A percentile compares a stretch with the other conserved stretches of the same genome.
phyloP scores from a whole-genome alignment of 37 sponge, comb jelly and placozoan species.

The Spongilla lacustris region DNA sequence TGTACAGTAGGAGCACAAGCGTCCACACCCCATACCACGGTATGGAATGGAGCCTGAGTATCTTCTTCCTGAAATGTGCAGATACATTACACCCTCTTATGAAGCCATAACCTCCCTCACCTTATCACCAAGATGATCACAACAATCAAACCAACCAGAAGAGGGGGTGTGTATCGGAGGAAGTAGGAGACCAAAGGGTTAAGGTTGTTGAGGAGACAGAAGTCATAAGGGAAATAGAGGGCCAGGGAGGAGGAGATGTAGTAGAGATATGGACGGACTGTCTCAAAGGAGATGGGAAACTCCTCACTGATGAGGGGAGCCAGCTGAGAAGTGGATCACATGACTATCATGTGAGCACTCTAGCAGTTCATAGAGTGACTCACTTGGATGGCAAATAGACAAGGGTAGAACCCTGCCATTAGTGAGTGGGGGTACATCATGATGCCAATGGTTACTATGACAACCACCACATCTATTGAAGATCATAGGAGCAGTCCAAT shows the following conservation, averaged over 20 bases:
- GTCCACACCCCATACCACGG: conserved; percentile 63
- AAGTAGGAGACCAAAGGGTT: conserved; percentile 41
- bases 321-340: conserved; percentile 50
- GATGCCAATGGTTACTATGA: background rate
- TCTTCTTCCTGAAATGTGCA: conserved; percentile 1
- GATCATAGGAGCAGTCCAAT: background rate
- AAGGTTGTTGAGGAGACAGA: conserved; percentile 55
- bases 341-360: background rate
- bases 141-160: background rate
- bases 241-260: conserved; percentile 56
- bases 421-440: conserved; percentile 13
- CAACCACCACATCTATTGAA: conserved; percentile 2
- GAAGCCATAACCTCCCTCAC: background rate
- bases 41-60: conserved; percentile 5
- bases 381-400: conserved; percentile 42
- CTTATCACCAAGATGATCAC: conserved; percentile 13
- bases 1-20: conserved; percentile 54
- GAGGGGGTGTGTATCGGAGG: conserved; percentile 60
- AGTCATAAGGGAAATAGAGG: conserved; percentile 83
- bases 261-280: conserved; percentile 47
- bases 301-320: conserved; percentile 45
- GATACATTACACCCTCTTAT: background rate
- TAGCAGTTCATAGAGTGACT: background rate
- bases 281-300: conserved; percentile 63
- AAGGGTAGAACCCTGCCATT: conserved; percentile 35